Conservation (phyloP, 2,888 invertebrate genomes). For the Allolobophora icterica region DNA sequence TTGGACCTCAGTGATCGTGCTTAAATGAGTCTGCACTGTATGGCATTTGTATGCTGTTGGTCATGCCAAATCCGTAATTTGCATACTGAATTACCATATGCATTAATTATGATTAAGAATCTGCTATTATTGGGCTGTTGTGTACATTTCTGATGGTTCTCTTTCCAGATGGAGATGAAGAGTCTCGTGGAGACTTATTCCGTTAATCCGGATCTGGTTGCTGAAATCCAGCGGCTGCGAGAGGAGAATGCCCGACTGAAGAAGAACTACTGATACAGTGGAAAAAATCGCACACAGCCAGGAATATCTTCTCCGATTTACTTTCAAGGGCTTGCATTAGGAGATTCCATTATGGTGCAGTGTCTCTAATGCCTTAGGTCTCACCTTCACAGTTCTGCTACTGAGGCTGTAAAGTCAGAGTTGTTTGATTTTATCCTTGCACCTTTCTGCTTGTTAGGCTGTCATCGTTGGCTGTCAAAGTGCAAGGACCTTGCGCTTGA, state of each 20-base stretch:
- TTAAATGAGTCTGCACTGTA: neutral
- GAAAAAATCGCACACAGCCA: neutral
- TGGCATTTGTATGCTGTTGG: too few species aligned
- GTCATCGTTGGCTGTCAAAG: neutral
- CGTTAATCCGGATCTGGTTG: conserved; percentile 55
- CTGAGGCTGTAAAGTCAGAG: neutral
- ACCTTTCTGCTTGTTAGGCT: neutral
- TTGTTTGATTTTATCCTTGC: neutral
- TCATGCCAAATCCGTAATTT: neutral
- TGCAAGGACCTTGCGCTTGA: neutral
- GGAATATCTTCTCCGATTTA: neutral
- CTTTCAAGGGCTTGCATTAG: neutral
- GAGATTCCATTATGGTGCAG: too few species aligned
- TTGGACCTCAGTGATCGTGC: too few species aligned
- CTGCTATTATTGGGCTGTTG: neutral
- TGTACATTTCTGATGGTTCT: neutral
- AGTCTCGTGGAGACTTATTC: conserved; percentile 54
- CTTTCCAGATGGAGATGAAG: conserved; percentile 52
- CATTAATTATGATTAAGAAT: neutral
- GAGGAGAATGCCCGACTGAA: conserved; percentile 57
- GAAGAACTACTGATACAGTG: conserved; percentile 48
- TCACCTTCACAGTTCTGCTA: neutral
- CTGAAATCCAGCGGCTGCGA: conserved; percentile 54
- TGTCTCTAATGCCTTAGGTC: neutral
- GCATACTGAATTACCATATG: neutral